Evolutionary conservation across 1,140 invertebrate genomes (phyloP), one percentile per base, ranked within the genome.

Genomic region (Polypedilum vanderplanki): DNA sequence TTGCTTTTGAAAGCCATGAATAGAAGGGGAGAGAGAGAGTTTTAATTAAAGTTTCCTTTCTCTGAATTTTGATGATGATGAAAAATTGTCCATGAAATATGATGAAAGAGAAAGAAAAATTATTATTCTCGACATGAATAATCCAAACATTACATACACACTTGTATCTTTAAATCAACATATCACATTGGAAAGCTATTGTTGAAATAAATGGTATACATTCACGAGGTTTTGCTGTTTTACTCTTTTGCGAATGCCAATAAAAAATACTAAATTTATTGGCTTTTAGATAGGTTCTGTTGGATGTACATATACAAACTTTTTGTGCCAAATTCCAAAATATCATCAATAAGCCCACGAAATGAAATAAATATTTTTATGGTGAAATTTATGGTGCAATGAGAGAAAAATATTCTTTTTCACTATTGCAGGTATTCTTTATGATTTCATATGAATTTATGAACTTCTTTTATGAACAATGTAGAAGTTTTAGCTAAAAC

Each of bases 101-200:
- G n/a, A n/a, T n/a, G n/a, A n/a, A n/a, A n/a, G n/a, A n/a, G n/a
- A 33, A 33, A 33, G 24, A 5, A 33, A 33, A 33, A 33, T 5
- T 3, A 3, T 33, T 33, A 3, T 33, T 33, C 24, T 33, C 24
- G 24, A 33, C 24, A 33, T 33, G 5, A 33, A 75, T 75, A 70
- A 70, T 70, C 33, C 18, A 40, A 75, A 75, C 75, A 75, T 73
- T 75, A 46, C 70, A 75, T 75, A 46, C 70, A 75, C 40, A 64
- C 75, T 74, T 70, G 75, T 76, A 70, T 76, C 73, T 46, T 74
- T 74, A 76, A 76, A 76, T 76, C 75, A 76, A 70, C 75, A 76
- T 76, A 76, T 76, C 75, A 70, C 57, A 73, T 40, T 70, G 70
- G 41, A 20, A 57, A 73, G n/a, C 41, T 57, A 40, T 40, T 57